phyloP scores from a whole-genome alignment of 2,797 vertebrate genomes.

The Otolemur crassicaudatus region DNA sequence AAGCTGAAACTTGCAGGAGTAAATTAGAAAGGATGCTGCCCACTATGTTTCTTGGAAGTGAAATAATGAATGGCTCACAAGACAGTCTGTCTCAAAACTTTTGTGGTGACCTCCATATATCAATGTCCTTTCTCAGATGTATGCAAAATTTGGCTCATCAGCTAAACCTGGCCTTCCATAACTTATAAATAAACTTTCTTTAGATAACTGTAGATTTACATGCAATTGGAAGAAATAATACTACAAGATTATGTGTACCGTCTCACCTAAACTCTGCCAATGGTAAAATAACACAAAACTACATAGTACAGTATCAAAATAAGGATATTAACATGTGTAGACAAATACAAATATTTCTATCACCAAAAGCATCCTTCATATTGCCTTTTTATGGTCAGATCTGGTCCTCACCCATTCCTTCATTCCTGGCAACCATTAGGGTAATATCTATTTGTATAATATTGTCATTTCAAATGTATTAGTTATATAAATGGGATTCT shows the following conservation, averaged over 20 bases:
- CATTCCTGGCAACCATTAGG: not conserved
- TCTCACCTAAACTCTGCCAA: not conserved
- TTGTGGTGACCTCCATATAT: not conserved
- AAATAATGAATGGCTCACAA: too few relatives aligned
- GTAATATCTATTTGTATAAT: not conserved
- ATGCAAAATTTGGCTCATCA: not conserved
- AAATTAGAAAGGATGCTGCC: too few relatives aligned
- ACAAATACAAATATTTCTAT: not conserved
- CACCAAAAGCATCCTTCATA: not conserved
- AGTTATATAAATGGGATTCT: not conserved
- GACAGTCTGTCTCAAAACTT: too few relatives aligned
- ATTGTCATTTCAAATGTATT: not conserved
- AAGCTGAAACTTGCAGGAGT: too few relatives aligned
- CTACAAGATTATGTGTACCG: not conserved
- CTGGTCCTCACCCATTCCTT: not conserved
- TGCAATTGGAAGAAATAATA: not conserved
- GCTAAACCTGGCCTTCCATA: not conserved
- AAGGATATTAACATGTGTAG: not conserved
- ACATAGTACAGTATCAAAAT: not conserved
- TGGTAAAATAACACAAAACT: not conserved
- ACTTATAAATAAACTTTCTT: not conserved
- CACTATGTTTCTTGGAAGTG: too few relatives aligned
- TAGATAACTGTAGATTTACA: not conserved
- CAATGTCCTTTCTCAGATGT: not conserved
- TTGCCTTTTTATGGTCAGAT: not conserved